Percentiles rank a stretch among this genome's conserved stretches.
phyloP scores from a whole-genome alignment of 2,113 vertebrate species.

The Corythaeola cristata region DNA sequence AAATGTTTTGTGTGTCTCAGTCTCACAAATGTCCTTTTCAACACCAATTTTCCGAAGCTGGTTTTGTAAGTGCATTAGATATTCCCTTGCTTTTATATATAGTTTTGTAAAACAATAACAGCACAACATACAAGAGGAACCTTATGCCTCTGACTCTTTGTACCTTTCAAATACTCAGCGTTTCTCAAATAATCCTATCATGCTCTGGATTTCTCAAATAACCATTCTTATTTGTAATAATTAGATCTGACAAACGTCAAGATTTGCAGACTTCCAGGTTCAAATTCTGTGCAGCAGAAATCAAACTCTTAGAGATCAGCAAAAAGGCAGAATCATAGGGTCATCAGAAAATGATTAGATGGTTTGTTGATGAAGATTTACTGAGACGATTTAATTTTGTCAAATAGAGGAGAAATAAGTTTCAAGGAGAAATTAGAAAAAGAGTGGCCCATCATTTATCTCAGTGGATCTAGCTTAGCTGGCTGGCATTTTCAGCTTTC shows the following conservation, averaged over 20 bases:
- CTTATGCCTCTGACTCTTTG: neutral
- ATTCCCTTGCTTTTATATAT: neutral
- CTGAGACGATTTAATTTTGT: neutral
- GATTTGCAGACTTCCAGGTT: neutral
- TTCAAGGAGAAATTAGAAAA: neutral
- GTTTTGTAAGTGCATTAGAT: neutral
- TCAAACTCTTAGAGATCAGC: neutral
- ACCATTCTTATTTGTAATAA: neutral
- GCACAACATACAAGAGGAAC: neutral
- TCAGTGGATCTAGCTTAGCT: neutral
- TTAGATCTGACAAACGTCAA: neutral
- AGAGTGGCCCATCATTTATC: neutral
- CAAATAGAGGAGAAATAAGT: neutral
- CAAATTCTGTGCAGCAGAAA: neutral
- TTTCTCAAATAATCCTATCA: neutral
- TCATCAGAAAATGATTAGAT: neutral
- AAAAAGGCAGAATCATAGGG: neutral
- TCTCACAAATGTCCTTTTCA: neutral
- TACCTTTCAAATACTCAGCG: neutral
- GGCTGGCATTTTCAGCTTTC: neutral
- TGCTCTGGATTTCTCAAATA: neutral
- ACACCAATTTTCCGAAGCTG: neutral
- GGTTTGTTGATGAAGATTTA: neutral
- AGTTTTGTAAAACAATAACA: neutral
- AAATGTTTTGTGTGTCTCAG: neutral